Percentiles rank a stretch among this genome's conserved stretches.
These are phyloP conservation scores for Drosophila setifemur DNA, from an alignment of 1,140 invertebrate species.

Conservation along the genomic window DNA sequence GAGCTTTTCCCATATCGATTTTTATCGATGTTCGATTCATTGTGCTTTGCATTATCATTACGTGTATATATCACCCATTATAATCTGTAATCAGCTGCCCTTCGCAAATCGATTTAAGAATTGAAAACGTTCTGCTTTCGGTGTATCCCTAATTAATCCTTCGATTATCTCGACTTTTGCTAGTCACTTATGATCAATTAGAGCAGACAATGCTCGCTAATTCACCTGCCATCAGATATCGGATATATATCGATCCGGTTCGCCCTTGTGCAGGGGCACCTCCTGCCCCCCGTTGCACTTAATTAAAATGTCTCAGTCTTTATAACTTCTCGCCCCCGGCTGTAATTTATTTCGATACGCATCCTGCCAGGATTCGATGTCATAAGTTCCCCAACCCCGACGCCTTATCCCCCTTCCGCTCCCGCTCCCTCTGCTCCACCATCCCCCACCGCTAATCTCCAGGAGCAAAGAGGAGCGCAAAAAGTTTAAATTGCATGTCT, in stretches of 20 bases:
- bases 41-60: no score
- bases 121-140: no score
- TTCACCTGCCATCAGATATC: conserved; percentile 1
- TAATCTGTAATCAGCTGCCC: background rate
- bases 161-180: background rate
- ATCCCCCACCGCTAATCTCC: conserved; percentile 20
- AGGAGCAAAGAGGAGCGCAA: background rate
- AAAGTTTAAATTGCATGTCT: conserved; percentile 55
- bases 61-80: no score
- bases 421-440: no score
- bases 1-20: conserved; percentile 11
- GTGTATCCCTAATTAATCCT: no score
- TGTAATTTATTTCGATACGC: conserved; percentile 46
- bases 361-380: conserved; percentile 28
- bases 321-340: background rate
- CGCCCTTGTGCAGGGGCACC: no score
- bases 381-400: conserved; percentile 31
- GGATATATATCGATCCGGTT: conserved; percentile 2
- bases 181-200: conserved; percentile 20
- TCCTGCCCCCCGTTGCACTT: conserved; percentile 31
- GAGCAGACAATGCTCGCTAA: background rate
- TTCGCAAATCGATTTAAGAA: background rate
- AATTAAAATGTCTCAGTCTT: conserved; percentile 43
- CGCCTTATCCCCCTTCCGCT: conserved; percentile 16
- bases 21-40: conserved; percentile 12